A percentile compares a stretch with the other conserved stretches of the same genome.
Evolutionary conservation across 2,888 invertebrate genomes (phyloP).

Genomic region (Drosophila pegasa): DNA sequence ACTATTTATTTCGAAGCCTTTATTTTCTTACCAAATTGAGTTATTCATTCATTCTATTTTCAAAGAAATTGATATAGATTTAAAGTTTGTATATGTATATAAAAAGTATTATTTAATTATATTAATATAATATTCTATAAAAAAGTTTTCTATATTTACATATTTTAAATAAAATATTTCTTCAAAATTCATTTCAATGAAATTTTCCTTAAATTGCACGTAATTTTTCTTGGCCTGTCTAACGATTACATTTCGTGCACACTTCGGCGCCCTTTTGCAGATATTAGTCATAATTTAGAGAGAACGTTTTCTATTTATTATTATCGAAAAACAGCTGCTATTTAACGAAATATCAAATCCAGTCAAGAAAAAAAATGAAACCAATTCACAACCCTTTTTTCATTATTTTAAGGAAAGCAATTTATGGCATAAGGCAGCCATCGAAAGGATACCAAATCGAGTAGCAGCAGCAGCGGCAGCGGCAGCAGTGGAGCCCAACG

Average conservation of each 20-base stretch:
- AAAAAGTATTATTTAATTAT: too few relatives aligned
- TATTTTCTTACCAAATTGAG: too few relatives aligned
- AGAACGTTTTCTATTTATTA: background rate
- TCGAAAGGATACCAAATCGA: conserved; percentile 31
- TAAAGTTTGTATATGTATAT: too few relatives aligned
- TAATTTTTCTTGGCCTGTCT: too few relatives aligned
- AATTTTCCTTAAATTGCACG: too few relatives aligned
- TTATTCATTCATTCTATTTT: too few relatives aligned
- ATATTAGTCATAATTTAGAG: conserved; percentile 12
- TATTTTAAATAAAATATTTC: too few relatives aligned
- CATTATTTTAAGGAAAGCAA: conserved; percentile 55
- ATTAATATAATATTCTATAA: too few relatives aligned
- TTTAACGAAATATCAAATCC: conserved; percentile 9
- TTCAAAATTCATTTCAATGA: too few relatives aligned
- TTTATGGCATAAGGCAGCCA: conserved; percentile 49
- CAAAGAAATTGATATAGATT: too few relatives aligned
- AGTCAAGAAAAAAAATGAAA: background rate
- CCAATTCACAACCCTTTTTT: conserved; percentile 59
- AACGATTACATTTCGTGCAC: background rate
- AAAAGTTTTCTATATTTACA: too few relatives aligned
- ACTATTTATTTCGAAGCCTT: too few relatives aligned
- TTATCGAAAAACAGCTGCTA: conserved; percentile 20
- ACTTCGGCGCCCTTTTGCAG: background rate
- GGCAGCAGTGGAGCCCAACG: conserved; percentile 39
- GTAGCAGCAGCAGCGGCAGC: conserved; percentile 16